Evolutionary conservation across 2,797 vertebrate genomes (phyloP).

Genomic region (Microctenopoma steveboyesi): DNA sequence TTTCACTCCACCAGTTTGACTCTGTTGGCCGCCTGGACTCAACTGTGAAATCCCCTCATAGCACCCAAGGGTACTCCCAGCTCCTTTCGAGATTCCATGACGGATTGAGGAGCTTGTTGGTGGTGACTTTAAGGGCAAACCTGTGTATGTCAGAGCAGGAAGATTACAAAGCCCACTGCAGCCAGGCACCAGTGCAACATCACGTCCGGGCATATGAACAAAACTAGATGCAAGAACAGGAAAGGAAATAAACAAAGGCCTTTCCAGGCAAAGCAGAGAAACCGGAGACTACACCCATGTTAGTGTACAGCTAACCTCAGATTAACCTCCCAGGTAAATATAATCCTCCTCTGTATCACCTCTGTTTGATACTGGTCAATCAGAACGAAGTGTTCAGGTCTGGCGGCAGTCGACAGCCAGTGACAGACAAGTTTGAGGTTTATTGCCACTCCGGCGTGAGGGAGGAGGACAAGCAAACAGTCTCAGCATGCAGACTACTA

Average conservation of each 20-base stretch:
- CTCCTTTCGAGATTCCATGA: constrained; percentile 28
- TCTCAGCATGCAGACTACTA: constrained; percentile 67
- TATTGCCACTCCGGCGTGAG: constrained; percentile 50
- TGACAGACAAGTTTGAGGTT: constrained; percentile 43
- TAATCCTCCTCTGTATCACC: constrained; percentile 66
- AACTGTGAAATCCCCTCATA: constrained; percentile 50
- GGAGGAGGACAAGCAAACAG: constrained; percentile 51
- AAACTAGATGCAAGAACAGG: constrained; percentile 21
- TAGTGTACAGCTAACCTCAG: constrained; percentile 69
- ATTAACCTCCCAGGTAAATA: constrained; percentile 69
- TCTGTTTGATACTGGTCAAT: constrained; percentile 44
- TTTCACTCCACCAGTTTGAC: constrained; percentile 44
- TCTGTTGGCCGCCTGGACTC: constrained; percentile 41
- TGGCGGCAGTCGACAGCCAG: constrained; percentile 64
- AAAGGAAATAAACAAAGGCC: constrained; percentile 18
- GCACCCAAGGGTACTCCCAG: constrained; percentile 13
- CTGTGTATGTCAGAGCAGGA: neutral
- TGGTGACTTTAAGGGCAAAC: neutral
- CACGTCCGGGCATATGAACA: neutral
- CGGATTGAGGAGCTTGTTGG: constrained; percentile 19
- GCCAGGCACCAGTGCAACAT: too few relatives aligned
- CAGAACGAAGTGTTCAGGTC: constrained; percentile 57
- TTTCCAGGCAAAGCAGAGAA: constrained; percentile 61
- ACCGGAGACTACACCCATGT: constrained; percentile 66
- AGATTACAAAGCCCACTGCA: neutral